phyloP scores from a whole-genome alignment of 2,113 vertebrate genomes.

The Grantiella picta region DNA sequence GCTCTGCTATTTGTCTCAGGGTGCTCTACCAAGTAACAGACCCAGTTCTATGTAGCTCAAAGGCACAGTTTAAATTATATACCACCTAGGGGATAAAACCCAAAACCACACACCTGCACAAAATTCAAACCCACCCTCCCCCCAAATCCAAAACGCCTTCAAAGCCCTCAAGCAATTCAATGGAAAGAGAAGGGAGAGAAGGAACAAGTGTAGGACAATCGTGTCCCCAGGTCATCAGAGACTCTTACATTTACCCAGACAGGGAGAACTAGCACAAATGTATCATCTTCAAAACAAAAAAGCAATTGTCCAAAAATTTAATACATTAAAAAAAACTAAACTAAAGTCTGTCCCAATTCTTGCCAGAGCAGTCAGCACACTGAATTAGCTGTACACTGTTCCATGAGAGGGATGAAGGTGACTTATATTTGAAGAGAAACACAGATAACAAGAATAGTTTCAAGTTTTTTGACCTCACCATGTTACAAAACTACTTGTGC shows the following conservation, averaged over 20 bases:
- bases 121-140: fast-evolving
- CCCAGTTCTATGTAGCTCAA: background rate
- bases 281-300: background rate
- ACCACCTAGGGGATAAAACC: background rate
- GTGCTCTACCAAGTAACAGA: background rate
- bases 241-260: background rate
- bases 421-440: background rate
- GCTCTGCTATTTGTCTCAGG: background rate
- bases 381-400: background rate
- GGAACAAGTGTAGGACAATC: background rate
- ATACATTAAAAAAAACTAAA: background rate
- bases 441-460: background rate
- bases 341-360: background rate
- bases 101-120: background rate
- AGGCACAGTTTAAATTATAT: background rate
- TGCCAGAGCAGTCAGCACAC: background rate
- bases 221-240: background rate
- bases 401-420: background rate
- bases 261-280: background rate
- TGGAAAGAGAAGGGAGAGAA: background rate
- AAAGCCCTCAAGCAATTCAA: background rate
- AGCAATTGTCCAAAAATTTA: background rate
- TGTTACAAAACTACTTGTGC: background rate
- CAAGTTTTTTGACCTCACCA: background rate
- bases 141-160: background rate